These are phyloP conservation scores for Trididemnum nubilum DNA, from an alignment of 23 tunicate species.

Conservation along the genomic window DNA sequence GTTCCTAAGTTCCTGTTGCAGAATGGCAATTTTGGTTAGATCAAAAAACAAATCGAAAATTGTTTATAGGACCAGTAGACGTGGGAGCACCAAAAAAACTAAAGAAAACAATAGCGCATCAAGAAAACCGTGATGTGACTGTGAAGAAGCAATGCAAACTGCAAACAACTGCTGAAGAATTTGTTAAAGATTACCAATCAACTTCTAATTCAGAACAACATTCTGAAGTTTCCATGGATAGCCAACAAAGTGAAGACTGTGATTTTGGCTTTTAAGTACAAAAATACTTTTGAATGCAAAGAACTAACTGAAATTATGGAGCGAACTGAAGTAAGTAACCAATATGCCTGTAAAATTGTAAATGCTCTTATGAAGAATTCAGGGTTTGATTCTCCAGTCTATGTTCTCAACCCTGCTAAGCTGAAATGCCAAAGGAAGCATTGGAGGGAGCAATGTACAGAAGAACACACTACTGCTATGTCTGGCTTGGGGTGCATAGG, in stretches of 20 bases:
- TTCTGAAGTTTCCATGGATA: constrained; percentile 10
- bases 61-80: constrained; percentile 14
- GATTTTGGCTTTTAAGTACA: not conserved
- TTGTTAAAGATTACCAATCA: not conserved
- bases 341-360: constrained; percentile 4
- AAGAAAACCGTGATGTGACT: not conserved
- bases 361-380: not conserved
- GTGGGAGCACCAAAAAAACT: constrained; percentile 12
- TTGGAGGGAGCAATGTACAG: not conserved
- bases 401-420: constrained; percentile 1
- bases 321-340: constrained; percentile 7
- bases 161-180: not conserved
- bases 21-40: constrained; percentile 17
- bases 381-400: not conserved
- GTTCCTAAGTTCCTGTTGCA: not conserved
- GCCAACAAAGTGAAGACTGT: not conserved
- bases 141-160: not conserved
- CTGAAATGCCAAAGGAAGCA: constrained; percentile 6
- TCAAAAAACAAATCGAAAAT: not conserved
- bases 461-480: constrained; percentile 2
- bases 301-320: constrained; percentile 4
- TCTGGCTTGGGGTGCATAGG: constrained; percentile 18
- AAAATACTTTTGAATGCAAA: constrained; percentile 7
- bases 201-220: not conserved
- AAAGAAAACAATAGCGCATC: not conserved